Evolutionary conservation across 2,797 vertebrate genomes (phyloP).

Genomic region (Sarcoramphus papa): DNA sequence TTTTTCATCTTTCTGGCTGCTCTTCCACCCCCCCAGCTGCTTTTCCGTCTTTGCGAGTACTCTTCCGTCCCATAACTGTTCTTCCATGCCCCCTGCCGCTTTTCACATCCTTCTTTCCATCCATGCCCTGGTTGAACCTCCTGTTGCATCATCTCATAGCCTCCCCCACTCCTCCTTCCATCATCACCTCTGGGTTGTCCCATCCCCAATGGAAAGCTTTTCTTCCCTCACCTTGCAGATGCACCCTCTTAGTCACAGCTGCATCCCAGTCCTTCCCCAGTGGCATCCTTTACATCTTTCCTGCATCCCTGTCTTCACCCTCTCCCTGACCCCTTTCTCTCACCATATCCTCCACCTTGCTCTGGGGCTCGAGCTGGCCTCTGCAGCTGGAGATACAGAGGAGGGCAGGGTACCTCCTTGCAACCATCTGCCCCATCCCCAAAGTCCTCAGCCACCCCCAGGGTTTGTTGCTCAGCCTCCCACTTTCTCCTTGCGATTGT

Average conservation of each 20-base stretch:
- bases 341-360: not conserved
- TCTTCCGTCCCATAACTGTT: not conserved
- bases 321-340: not conserved
- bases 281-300: not conserved
- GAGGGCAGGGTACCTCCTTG: not conserved
- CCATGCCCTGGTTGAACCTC: not conserved
- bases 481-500: not conserved
- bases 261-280: not conserved
- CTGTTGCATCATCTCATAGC: slow-evolving; percentile 38
- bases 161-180: not conserved
- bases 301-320: not conserved
- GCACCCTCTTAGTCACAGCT: not conserved
- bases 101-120: not conserved
- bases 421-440: not conserved
- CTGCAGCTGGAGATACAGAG: not conserved
- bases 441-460: not conserved
- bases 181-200: not conserved
- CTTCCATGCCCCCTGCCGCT: not conserved
- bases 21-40: not conserved
- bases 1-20: not conserved
- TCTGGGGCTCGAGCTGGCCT: not conserved
- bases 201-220: not conserved
- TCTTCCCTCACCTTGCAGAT: not conserved
- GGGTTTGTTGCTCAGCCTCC: not conserved
- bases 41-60: not conserved